Conservation (phyloP, 2,113 vertebrate species). For the Elgaria multicarinata region DNA sequence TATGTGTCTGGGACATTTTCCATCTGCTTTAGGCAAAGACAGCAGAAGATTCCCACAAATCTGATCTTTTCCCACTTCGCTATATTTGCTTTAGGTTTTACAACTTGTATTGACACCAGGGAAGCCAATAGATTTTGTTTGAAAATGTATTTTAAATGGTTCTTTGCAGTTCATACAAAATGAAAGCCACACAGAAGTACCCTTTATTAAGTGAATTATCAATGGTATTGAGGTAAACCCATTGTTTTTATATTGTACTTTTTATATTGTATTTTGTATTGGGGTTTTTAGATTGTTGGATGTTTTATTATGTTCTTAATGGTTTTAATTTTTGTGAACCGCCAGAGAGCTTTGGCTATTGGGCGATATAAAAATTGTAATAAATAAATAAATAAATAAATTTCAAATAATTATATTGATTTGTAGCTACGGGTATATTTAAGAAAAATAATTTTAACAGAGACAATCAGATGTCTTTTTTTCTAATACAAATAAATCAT, state of each 20-base stretch:
- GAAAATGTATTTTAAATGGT: neutral
- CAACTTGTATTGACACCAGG: constrained; percentile 29
- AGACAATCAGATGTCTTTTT: neutral
- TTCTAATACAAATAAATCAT: fast-evolving
- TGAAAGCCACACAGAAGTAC: neutral
- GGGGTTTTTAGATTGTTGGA: too few relatives aligned
- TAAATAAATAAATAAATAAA: too few relatives aligned
- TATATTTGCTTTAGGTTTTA: constrained; percentile 44
- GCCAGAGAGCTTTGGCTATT: too few relatives aligned
- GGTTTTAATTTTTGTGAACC: too few relatives aligned
- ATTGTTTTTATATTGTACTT: too few relatives aligned
- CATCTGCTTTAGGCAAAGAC: constrained; percentile 80
- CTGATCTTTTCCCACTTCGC: neutral
- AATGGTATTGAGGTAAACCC: fast-evolving
- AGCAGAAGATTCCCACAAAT: constrained; percentile 52
- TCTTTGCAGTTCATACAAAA: constrained; percentile 16
- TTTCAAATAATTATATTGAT: neutral
- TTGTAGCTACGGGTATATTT: neutral
- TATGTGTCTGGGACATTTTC: constrained; percentile 73
- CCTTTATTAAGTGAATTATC: neutral
- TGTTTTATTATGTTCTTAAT: too few relatives aligned
- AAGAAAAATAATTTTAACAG: constrained; percentile 3
- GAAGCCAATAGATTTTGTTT: constrained; percentile 23
- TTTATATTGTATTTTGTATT: too few relatives aligned
- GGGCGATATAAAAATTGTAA: too few relatives aligned